These are phyloP conservation scores for Cinara cedri DNA, from an alignment of 2,888 invertebrate species.

Conservation along the genomic window DNA sequence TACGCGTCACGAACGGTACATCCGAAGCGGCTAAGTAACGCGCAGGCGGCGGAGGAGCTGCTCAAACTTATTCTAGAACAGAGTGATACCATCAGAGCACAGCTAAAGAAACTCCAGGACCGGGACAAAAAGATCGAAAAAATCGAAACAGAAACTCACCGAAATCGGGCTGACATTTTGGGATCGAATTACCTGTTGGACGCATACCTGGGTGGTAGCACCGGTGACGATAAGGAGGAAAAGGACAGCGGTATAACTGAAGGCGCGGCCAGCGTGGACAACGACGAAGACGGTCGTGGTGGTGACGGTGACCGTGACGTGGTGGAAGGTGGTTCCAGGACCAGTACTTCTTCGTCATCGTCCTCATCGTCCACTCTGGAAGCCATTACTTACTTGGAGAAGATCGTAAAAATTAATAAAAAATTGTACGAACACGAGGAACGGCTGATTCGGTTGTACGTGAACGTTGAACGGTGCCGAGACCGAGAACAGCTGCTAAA, in stretches of 20 bases:
- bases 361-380: constrained; percentile 67
- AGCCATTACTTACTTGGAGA: constrained; percentile 73
- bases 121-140: constrained; percentile 80
- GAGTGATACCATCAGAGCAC: constrained; percentile 68
- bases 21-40: constrained; percentile 63
- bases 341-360: constrained; percentile 52
- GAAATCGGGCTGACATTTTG: constrained; percentile 74
- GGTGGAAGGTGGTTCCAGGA: neutral
- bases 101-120: constrained; percentile 67
- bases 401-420: constrained; percentile 75
- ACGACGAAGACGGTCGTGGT: constrained; percentile 59
- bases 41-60: constrained; percentile 66
- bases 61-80: constrained; percentile 69
- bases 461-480: constrained; percentile 61
- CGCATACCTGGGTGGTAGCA: constrained; percentile 70
- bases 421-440: constrained; percentile 77
- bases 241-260: constrained; percentile 75
- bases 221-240: constrained; percentile 69
- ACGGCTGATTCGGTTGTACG: constrained; percentile 71
- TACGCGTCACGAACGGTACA: constrained; percentile 63
- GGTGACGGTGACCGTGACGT: constrained; percentile 61
- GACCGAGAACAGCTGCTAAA: constrained; percentile 60
- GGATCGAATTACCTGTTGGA: constrained; percentile 81
- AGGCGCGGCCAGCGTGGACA: constrained; percentile 64
- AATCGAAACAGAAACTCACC: constrained; percentile 79